Conservation (phyloP, 2,797 vertebrate species). For the Dendrocincla fuliginosa region DNA sequence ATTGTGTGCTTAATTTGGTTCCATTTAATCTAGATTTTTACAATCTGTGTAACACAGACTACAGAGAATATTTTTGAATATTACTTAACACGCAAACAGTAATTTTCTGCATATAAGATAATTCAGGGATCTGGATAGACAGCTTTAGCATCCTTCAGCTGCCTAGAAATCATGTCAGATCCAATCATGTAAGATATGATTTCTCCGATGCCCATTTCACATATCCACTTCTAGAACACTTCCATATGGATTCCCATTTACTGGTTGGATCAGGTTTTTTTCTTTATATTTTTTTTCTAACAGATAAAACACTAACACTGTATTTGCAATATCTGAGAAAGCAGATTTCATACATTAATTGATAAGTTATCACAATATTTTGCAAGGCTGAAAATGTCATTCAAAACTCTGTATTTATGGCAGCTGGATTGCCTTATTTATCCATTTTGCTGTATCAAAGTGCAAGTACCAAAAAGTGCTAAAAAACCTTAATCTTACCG, state of each 20-base stretch:
- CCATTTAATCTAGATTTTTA: not conserved
- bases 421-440: not conserved
- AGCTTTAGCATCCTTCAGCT: not conserved
- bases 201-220: not conserved
- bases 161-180: not conserved
- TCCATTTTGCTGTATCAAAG: not conserved
- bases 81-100: not conserved
- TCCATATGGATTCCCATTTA: not conserved
- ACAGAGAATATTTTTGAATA: not conserved
- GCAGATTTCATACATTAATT: not conserved
- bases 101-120: not conserved
- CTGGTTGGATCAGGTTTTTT: not conserved
- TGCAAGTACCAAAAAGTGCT: not conserved
- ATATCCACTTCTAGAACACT: not conserved
- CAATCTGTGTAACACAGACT: not conserved
- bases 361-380: not conserved
- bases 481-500: slow-evolving; percentile 81
- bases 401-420: not conserved
- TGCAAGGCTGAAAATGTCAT: not conserved
- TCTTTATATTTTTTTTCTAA: not conserved
- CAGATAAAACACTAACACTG: not conserved
- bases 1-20: not conserved
- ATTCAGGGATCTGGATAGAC: not conserved
- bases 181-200: not conserved
- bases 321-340: not conserved